Evolutionary conservation across 2,888 invertebrate genomes (phyloP).

Genomic region (Drosophila longiperda): DNA sequence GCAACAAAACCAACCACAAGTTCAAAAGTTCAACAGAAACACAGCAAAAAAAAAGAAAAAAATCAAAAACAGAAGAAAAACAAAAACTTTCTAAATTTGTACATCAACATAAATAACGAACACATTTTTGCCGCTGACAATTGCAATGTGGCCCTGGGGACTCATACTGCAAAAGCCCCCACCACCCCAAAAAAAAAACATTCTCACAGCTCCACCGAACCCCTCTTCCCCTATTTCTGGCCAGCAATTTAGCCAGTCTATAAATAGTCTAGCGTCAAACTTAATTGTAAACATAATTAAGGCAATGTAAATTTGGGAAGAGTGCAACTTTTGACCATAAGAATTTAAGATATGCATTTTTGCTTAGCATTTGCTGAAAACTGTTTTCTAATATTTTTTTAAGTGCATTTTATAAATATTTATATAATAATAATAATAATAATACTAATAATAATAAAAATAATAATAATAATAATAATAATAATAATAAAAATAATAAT

Average conservation of each 20-base stretch:
- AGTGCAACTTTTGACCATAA: background rate
- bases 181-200: background rate
- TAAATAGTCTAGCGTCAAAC: constrained; percentile 34
- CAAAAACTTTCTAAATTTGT: constrained; percentile 72
- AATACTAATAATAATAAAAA: too few relatives aligned
- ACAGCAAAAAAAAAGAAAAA: constrained; percentile 9
- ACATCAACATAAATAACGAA: constrained; percentile 63
- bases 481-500: too few relatives aligned
- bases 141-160: constrained; percentile 67
- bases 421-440: too few relatives aligned
- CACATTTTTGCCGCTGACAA: constrained; percentile 65
- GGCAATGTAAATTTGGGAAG: background rate
- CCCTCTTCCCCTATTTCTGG: too few relatives aligned
- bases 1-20: constrained; percentile 50
- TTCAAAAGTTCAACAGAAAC: constrained; percentile 66
- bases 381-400: background rate
- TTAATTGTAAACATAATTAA: background rate
- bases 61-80: constrained; percentile 3
- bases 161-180: constrained; percentile 32
- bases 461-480: too few relatives aligned
- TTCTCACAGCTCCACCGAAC: background rate
- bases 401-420: too few relatives aligned
- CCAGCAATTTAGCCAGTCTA: constrained; percentile 11
- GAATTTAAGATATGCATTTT: background rate
- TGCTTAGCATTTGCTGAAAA: too few relatives aligned